A percentile compares a stretch with the other conserved stretches of the same genome.
phyloP scores from a whole-genome alignment of 1,140 invertebrate genomes.

The Lethrus apterus region DNA sequence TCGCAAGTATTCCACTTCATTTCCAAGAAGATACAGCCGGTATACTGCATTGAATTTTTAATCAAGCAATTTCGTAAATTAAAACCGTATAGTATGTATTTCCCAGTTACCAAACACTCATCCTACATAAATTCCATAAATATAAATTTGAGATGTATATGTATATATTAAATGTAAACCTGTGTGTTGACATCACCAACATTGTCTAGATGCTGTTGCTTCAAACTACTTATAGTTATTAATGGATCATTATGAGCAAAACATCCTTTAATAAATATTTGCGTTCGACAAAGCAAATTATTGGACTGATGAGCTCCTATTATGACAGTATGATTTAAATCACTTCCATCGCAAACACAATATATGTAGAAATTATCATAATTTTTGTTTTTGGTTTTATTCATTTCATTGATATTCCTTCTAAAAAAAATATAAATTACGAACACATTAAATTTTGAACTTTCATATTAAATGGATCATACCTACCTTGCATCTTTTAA shows the following conservation, averaged over 20 bases:
- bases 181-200: neutral
- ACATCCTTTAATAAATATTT: neutral
- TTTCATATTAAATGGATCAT: no score
- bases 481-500: slow-evolving; percentile 1
- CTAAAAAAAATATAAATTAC: neutral
- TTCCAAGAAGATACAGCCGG: slow-evolving; percentile 1
- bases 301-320: neutral
- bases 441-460: neutral
- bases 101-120: neutral
- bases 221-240: neutral
- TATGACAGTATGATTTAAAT: neutral
- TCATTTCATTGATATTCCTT: neutral
- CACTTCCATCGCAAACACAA: slow-evolving; percentile 5
- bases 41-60: neutral
- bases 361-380: neutral
- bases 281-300: neutral
- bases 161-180: no score
- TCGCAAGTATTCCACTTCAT: neutral
- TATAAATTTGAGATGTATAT: neutral
- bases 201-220: neutral
- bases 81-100: neutral
- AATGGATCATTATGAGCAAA: neutral
- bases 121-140: slow-evolving; percentile 2
- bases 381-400: neutral
- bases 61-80: slow-evolving; percentile 5